Percentiles rank a stretch among this genome's conserved stretches.
Evolutionary conservation across 2,797 vertebrate species (phyloP).

Genomic region (Poecilia picta): DNA sequence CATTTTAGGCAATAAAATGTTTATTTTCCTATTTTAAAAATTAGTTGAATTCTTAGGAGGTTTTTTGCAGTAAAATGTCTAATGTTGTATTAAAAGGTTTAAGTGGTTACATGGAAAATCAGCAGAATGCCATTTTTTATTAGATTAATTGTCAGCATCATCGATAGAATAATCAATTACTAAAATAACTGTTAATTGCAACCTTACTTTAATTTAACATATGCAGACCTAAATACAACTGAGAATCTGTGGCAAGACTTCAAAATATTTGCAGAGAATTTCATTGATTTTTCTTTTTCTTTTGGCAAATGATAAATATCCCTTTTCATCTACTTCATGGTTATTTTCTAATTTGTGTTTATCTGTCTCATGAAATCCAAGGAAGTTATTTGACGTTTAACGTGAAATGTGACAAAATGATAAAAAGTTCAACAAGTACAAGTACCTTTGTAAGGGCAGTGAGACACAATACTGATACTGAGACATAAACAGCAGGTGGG

Average conservation of each 20-base stretch:
- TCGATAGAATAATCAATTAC: too few relatives aligned
- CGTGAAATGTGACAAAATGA: neutral
- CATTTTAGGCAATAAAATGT: too few relatives aligned
- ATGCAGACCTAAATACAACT: neutral
- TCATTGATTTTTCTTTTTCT: neutral
- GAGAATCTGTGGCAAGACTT: neutral
- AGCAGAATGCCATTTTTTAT: too few relatives aligned
- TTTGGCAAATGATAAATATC: neutral
- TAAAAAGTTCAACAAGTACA: neutral
- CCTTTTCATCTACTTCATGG: neutral
- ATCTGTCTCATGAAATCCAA: neutral
- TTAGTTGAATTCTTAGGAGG: too few relatives aligned
- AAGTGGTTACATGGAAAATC: too few relatives aligned
- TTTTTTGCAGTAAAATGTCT: too few relatives aligned
- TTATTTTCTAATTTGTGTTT: neutral
- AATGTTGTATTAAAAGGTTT: too few relatives aligned
- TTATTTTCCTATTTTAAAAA: too few relatives aligned
- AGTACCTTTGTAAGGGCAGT: neutral
- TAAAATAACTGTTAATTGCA: too few relatives aligned
- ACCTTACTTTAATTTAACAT: neutral
- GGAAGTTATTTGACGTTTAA: neutral
- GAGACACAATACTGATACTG: slow-evolving; percentile 61
- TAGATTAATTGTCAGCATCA: too few relatives aligned
- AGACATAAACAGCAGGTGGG: slow-evolving; percentile 38
- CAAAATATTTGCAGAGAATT: neutral